phyloP scores from a whole-genome alignment of 2,797 vertebrate genomes.

The Mormyrus hasselquistii region DNA sequence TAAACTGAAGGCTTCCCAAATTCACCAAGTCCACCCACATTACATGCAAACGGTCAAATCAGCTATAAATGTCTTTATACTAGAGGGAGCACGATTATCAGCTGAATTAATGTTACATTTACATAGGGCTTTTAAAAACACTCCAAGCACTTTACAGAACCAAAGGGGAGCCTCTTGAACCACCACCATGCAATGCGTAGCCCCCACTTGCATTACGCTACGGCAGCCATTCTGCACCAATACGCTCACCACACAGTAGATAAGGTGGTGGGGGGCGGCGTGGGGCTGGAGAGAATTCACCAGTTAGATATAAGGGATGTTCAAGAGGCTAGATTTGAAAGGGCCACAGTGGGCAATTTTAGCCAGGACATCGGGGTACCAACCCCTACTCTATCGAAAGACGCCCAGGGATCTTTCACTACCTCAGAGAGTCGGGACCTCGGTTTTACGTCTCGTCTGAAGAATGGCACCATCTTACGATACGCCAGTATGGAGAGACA shows the following conservation, averaged over 20 bases:
- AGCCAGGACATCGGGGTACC: neutral
- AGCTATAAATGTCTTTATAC: neutral
- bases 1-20: neutral
- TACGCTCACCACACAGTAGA: neutral
- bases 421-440: neutral
- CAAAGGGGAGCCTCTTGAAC: neutral
- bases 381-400: neutral
- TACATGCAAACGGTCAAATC: neutral
- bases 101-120: neutral
- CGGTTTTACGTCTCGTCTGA: neutral
- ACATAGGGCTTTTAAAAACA: neutral
- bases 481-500: neutral
- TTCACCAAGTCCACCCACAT: neutral
- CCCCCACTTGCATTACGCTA: neutral
- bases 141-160: neutral
- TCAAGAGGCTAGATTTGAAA: neutral
- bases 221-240: neutral
- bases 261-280: neutral
- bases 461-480: neutral
- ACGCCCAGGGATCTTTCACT: neutral
- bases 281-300: neutral
- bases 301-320: neutral
- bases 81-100: neutral
- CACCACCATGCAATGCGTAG: neutral
- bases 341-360: neutral